Conservation (phyloP, 2,888 invertebrate genomes). For the Melieria picta region DNA sequence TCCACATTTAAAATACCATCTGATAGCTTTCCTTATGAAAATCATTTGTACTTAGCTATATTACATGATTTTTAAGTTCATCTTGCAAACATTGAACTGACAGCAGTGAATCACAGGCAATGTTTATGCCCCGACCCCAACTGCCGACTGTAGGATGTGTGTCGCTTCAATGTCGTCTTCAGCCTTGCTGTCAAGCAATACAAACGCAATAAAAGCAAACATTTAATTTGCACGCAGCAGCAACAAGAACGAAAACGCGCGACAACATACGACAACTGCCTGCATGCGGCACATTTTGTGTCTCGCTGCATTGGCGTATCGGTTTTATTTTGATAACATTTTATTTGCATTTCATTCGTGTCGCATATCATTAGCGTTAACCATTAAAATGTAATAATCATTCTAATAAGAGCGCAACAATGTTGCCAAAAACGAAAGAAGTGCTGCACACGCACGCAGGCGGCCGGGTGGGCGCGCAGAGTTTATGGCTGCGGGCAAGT, state of each 20-base stretch:
- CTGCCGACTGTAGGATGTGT: no score
- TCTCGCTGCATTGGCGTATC: no score
- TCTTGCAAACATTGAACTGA: no score
- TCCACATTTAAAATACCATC: no score
- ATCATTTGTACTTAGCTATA: no score
- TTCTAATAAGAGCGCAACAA: slow-evolving; percentile 53
- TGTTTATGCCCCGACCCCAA: no score
- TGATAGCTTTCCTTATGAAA: no score
- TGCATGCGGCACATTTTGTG: no score
- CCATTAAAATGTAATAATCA: slow-evolving; percentile 62
- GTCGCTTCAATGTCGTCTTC: no score
- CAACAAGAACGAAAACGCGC: neutral
- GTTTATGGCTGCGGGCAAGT: slow-evolving; percentile 1
- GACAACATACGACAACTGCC: no score
- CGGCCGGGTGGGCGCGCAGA: neutral
- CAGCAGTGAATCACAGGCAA: no score
- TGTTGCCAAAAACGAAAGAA: slow-evolving; percentile 46
- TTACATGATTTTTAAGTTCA: no score
- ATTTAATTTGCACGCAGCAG: neutral
- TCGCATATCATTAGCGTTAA: slow-evolving; percentile 62
- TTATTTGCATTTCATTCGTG: slow-evolving; percentile 47
- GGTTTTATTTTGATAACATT: slow-evolving; percentile 33
- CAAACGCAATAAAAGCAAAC: neutral
- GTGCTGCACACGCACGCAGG: neutral
- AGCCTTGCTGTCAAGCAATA: neutral